Conservation (phyloP, 1,140 invertebrate genomes). For the Eciton burchellii region DNA sequence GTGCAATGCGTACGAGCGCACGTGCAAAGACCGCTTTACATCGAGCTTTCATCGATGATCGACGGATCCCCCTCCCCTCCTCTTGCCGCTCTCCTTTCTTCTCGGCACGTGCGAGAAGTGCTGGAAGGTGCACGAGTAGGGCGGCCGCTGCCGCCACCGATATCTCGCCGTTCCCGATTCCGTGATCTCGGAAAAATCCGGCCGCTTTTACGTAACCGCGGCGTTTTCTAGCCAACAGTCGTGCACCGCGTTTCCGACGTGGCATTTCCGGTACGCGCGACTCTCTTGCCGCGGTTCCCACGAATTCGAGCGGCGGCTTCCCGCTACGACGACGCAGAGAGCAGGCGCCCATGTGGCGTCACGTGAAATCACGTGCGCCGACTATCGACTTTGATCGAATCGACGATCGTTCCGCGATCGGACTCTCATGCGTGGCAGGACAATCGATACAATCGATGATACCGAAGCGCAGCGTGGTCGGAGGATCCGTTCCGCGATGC, state of each 20-base stretch:
- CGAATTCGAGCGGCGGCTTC: constrained; percentile 72
- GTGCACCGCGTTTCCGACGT: constrained; percentile 15
- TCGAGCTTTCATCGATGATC: constrained; percentile 18
- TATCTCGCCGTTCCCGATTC: constrained; percentile 17
- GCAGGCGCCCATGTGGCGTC: constrained; percentile 47
- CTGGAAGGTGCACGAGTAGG: not conserved
- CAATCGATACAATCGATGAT: constrained; percentile 6
- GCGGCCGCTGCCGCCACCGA: no score
- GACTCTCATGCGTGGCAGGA: constrained; percentile 13
- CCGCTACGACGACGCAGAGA: constrained; percentile 61
- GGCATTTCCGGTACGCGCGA: constrained; percentile 43
- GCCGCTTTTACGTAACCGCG: constrained; percentile 33
- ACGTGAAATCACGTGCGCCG: constrained; percentile 12
- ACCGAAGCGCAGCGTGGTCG: constrained; percentile 5
- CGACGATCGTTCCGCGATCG: constrained; percentile 7
- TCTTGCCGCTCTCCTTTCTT: no score
- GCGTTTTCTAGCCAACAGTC: constrained; percentile 43
- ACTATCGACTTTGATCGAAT: constrained; percentile 37
- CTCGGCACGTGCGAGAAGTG: not conserved
- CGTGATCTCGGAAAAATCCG: constrained; percentile 28
- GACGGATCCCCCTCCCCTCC: no score
- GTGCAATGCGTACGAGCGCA: not conserved
- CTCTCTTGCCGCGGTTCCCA: constrained; percentile 72
- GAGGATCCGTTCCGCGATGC: constrained; percentile 11
- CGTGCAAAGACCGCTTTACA: not conserved